A percentile compares a stretch with the other conserved stretches of the same genome.
Conservation (phyloP, 2,797 vertebrate species). For the Phoxinus dragarum region DNA sequence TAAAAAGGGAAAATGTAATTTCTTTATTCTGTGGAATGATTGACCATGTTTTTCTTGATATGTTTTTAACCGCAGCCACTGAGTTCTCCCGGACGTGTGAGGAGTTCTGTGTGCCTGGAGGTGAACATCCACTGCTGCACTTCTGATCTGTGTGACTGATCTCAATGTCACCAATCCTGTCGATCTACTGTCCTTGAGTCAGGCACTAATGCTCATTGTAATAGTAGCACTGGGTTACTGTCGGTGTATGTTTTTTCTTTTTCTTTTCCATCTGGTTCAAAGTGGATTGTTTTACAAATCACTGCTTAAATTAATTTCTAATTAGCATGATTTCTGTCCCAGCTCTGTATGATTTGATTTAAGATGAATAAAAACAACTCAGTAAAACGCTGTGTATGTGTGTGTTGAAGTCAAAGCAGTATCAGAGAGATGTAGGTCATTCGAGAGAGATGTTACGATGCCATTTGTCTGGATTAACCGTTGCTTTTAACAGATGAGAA, state of each 20-base stretch:
- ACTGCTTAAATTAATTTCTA: background rate
- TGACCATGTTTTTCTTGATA: background rate
- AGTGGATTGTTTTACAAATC: constrained; percentile 7
- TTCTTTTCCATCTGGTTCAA: background rate
- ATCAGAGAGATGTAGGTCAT: constrained; percentile 63
- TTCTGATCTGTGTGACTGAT: constrained; percentile 55
- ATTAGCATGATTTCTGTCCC: background rate
- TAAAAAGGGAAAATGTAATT: background rate
- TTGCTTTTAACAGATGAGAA: constrained; percentile 13
- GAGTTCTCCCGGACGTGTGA: constrained; percentile 57
- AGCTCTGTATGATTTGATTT: constrained; percentile 32
- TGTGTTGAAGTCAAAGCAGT: constrained; percentile 60
- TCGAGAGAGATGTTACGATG: constrained; percentile 45
- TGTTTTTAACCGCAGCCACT: constrained; percentile 39
- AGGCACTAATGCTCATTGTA: constrained; percentile 3
- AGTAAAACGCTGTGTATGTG: constrained; percentile 59
- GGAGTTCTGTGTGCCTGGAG: constrained; percentile 48
- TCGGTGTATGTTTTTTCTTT: background rate
- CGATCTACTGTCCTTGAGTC: background rate
- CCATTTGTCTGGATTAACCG: constrained; percentile 49
- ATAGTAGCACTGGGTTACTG: background rate
- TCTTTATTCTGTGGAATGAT: background rate
- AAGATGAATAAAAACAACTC: constrained; percentile 46
- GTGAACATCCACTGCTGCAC: constrained; percentile 57
- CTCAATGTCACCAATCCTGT: background rate